Evolutionary conservation across 2,888 invertebrate genomes (phyloP).

Genomic region (Dryobotodes eremita): DNA sequence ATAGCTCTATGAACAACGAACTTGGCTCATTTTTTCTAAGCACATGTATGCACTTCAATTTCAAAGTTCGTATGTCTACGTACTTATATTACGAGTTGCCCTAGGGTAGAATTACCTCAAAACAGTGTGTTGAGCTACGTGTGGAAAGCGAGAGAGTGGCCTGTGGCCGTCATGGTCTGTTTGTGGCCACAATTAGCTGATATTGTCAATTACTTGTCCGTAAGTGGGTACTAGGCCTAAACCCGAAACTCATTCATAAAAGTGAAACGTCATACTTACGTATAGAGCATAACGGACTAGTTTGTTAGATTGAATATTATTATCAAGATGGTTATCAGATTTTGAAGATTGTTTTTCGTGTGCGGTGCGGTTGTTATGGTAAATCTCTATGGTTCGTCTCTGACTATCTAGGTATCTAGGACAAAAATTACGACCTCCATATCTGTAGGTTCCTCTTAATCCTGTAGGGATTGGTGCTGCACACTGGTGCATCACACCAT

Average conservation of each 20-base stretch:
- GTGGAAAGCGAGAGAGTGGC: constrained; percentile 78
- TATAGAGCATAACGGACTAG: constrained; percentile 53
- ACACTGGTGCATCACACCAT: background rate
- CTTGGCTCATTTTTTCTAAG: background rate
- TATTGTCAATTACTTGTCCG: constrained; percentile 77
- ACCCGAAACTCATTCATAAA: constrained; percentile 51
- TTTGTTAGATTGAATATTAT: constrained; percentile 48
- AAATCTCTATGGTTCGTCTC: background rate
- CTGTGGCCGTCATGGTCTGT: constrained; percentile 79
- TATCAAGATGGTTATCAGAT: constrained; percentile 42
- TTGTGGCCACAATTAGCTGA: constrained; percentile 78
- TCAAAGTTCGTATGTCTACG: constrained; percentile 33
- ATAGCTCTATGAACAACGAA: too few species aligned
- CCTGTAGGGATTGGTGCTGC: background rate
- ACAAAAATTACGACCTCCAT: background rate
- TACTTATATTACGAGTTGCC: constrained; percentile 40
- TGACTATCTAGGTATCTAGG: background rate
- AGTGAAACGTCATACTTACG: constrained; percentile 58
- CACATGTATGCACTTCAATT: constrained; percentile 23
- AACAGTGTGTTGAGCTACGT: constrained; percentile 54
- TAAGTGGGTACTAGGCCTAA: constrained; percentile 27
- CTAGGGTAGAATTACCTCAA: constrained; percentile 57
- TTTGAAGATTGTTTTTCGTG: constrained; percentile 19
- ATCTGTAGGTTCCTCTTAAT: background rate
- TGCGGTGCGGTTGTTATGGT: constrained; percentile 11